A percentile compares a stretch with the other conserved stretches of the same genome.
These are phyloP conservation scores for Ophthalmolycus amberensis DNA, from an alignment of 2,113 vertebrate species.

Conservation along the genomic window DNA sequence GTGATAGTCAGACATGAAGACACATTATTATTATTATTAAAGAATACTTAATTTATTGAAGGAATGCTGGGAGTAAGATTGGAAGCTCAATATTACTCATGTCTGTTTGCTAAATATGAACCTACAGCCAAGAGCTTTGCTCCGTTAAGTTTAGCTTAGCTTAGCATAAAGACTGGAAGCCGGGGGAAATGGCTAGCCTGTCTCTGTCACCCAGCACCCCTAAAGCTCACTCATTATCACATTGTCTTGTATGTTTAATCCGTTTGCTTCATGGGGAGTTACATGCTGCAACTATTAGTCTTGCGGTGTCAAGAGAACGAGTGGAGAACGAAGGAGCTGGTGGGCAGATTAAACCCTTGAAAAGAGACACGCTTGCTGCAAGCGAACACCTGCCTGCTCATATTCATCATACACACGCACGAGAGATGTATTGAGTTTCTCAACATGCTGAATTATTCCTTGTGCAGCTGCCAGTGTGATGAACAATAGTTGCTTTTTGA, in stretches of 20 bases:
- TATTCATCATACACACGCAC: not conserved
- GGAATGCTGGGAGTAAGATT: not conserved
- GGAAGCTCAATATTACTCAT: not conserved
- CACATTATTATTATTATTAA: not conserved
- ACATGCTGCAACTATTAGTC: not conserved
- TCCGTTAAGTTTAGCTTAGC: too few species aligned
- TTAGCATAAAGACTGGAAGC: too few species aligned
- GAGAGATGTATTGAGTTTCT: not conserved
- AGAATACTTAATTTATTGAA: not conserved
- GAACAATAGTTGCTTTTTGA: too few species aligned
- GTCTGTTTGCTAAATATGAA: not conserved
- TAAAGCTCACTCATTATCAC: not conserved
- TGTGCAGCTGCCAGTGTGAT: too few species aligned
- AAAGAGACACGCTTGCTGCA: not conserved
- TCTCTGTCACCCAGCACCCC: not conserved
- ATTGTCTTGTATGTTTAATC: not conserved
- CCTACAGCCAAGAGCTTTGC: not conserved
- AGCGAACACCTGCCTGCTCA: not conserved
- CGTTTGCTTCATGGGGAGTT: not conserved
- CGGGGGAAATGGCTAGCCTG: too few species aligned
- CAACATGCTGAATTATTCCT: not conserved
- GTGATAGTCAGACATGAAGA: not conserved
- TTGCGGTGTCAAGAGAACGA: not conserved
- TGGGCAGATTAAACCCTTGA: not conserved
- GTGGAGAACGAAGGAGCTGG: not conserved